phyloP scores from a whole-genome alignment of 2,113 vertebrate genomes.

The Myrmecobius fasciatus region DNA sequence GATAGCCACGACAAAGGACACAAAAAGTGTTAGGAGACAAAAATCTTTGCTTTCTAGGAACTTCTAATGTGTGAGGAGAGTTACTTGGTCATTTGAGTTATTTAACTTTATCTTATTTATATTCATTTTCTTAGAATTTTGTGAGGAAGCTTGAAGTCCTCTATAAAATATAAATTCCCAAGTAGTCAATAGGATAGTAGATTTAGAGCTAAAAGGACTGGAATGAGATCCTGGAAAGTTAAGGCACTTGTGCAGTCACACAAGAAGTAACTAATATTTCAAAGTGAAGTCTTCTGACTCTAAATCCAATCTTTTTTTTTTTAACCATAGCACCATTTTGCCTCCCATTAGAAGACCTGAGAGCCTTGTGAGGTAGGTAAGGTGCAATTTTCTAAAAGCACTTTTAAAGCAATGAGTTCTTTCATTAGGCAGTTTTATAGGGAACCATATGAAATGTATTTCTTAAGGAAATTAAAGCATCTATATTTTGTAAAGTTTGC shows the following conservation, averaged over 20 bases:
- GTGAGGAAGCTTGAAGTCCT: background rate
- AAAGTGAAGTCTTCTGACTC: background rate
- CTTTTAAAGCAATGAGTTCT: conserved; percentile 2
- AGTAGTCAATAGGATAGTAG: background rate
- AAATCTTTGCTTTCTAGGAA: background rate
- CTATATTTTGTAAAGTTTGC: background rate
- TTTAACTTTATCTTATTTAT: background rate
- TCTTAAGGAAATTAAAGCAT: background rate
- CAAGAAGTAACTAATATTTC: background rate
- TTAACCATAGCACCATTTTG: background rate
- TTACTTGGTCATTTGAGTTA: background rate
- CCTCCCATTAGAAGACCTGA: background rate
- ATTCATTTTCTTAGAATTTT: background rate
- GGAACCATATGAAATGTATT: background rate
- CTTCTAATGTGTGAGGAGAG: background rate
- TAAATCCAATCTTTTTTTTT: background rate
- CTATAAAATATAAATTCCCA: background rate
- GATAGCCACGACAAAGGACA: background rate
- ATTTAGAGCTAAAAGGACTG: background rate
- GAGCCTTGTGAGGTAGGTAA: background rate
- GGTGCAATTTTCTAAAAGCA: background rate
- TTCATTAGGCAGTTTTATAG: background rate
- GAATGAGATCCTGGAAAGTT: background rate
- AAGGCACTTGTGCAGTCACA: background rate
- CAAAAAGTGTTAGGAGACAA: background rate